Evolutionary conservation across 2,113 vertebrate genomes (phyloP), one percentile per base, ranked within the genome.

Genomic region (Oreotrochilus melanogaster): DNA sequence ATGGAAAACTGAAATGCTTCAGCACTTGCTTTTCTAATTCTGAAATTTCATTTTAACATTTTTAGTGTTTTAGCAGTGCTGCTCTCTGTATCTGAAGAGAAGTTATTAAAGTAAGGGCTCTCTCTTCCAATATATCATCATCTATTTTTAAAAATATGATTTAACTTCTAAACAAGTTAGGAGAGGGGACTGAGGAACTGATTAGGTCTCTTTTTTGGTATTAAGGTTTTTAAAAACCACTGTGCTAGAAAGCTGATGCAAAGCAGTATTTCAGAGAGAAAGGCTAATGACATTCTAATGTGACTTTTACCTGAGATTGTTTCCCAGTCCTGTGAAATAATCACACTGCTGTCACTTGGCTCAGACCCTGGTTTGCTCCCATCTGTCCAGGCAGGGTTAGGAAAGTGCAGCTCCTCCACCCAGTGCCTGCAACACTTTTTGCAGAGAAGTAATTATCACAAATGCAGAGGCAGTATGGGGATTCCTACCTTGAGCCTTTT

Each of bases 221-320:
- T 12, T 17, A 47, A 79, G 42, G 51, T 18, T 94, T 95, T 92
- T n/a, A 83, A 78, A 78, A 94, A 48, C 60, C 42, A 18, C 80
- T 74, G 27, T 14, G 6, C n/a, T 64, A 39, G 71, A 67, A 56
- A 83, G 93, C 86, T 57, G 35, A 88, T 88, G 90, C 14, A 28
- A n/a, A 73, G 72, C 58, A 76, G 42, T 96, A 92, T 88, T 89
- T 96, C 79, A 95, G 78, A 75, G 64, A 56, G 69, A 39, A 81
- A 71, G 35, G 33, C 47, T 81, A 64, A 86, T 31, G 64, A 53
- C 24, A 35, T 56, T 56, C 58, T 86, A 37, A 88, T 95, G 87
- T 10, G 87, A 92, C 60, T 91, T 80, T 81, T 86, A 92, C 92
- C 89, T 94, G 92, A 69, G 85, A 78, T 45, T 61, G 47, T 91